Conservation (phyloP, 2,113 vertebrate species). For the Hippolais icterina region DNA sequence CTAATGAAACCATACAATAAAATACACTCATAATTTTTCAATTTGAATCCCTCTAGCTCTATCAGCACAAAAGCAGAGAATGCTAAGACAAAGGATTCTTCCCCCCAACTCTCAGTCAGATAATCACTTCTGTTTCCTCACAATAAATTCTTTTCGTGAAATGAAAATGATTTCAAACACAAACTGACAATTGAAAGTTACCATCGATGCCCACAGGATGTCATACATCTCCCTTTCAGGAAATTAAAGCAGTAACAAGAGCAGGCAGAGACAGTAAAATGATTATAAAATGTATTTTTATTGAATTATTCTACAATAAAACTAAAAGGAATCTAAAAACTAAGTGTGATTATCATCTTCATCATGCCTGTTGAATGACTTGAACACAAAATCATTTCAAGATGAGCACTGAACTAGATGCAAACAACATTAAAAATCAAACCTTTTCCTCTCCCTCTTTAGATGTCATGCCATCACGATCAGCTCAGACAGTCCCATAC, state of each 20-base stretch:
- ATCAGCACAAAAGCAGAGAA: background rate
- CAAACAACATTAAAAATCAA: background rate
- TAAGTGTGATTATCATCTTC: slow-evolving; percentile 37
- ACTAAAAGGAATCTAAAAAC: slow-evolving; percentile 62
- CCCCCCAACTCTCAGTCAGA: background rate
- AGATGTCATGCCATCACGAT: background rate
- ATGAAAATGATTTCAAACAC: slow-evolving; percentile 39
- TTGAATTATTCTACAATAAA: slow-evolving; percentile 70
- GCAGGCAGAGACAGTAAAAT: slow-evolving; percentile 58
- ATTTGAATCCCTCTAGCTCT: background rate
- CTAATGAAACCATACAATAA: background rate
- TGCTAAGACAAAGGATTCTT: background rate
- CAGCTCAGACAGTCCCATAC: background rate
- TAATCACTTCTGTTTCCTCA: slow-evolving; percentile 47
- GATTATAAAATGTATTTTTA: slow-evolving; percentile 68
- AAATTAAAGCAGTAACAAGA: slow-evolving; percentile 65
- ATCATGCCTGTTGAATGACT: slow-evolving; percentile 17
- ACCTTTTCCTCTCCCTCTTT: background rate
- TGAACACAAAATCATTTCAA: slow-evolving; percentile 41
- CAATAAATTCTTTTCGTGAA: slow-evolving; percentile 33
- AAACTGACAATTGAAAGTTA: slow-evolving; percentile 50
- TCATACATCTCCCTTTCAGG: slow-evolving; percentile 59
- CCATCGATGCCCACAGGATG: slow-evolving; percentile 57
- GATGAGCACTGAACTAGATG: background rate
- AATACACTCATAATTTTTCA: background rate